Percentiles rank a stretch among this genome's conserved stretches.
Conservation (phyloP, 1,140 invertebrate genomes). For the Nymphalis io region DNA sequence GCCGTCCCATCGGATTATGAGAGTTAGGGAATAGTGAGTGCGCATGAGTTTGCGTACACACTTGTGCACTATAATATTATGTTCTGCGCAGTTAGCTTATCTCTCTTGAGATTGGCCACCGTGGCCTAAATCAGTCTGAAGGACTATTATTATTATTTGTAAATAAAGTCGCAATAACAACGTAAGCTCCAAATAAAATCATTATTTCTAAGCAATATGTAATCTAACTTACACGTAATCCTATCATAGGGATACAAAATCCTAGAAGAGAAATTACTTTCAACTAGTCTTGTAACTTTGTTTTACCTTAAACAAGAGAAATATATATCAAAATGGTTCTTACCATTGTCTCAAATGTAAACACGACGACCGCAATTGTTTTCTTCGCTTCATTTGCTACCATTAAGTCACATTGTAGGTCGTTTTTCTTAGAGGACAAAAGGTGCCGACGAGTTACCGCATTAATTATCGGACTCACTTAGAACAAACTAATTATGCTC, state of each 20-base stretch:
- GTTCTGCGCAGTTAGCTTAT: too few species aligned
- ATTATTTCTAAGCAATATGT: too few species aligned
- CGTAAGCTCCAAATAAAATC: too few species aligned
- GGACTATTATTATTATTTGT: too few species aligned
- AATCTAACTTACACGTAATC: too few species aligned
- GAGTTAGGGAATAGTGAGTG: too few species aligned
- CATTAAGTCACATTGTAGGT: conserved; percentile 9
- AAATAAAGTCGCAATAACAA: too few species aligned
- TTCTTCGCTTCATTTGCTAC: conserved; percentile 19
- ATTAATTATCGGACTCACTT: conserved; percentile 12
- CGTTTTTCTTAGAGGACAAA: conserved; percentile 23
- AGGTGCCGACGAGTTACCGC: not conserved
- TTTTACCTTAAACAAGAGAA: not conserved
- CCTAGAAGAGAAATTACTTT: not conserved
- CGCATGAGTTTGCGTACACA: too few species aligned
- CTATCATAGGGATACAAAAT: not conserved
- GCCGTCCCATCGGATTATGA: too few species aligned
- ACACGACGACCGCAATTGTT: conserved; percentile 9
- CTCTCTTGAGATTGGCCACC: too few species aligned
- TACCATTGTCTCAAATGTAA: conserved; percentile 21
- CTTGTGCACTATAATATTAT: too few species aligned
- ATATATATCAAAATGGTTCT: conserved; percentile 17
- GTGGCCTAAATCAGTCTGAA: too few species aligned
- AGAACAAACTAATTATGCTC: conserved; percentile 4
- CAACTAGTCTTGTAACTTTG: not conserved